Evolutionary conservation across 1,140 invertebrate genomes (phyloP), one percentile per base, ranked within the genome.

Genomic region (Drosophila takahashii): DNA sequence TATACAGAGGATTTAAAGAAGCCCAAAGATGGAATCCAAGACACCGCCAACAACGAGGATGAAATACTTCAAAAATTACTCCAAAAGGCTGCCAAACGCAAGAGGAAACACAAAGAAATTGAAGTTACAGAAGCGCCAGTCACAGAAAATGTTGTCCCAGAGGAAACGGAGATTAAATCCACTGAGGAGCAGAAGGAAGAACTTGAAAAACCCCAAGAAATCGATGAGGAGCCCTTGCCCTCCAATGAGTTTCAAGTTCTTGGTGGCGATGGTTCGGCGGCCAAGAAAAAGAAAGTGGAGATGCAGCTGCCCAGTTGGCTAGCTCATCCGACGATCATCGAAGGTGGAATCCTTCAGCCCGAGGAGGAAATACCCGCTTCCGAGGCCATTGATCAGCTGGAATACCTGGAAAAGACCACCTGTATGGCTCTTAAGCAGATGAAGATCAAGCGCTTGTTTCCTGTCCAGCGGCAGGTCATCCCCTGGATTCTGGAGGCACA

Each of bases 231-330:
- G 18, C 39, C 48, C 22, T 42, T 52, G 18, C 39, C 48, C 22
- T 42, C 84, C 6, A 48, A 58, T 54, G 77, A 93, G 47, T 94
- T 93, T 64, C 93, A 94, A 90, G 92, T 94, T 27, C 79, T 94
- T 36, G 94, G 94, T 4, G 90, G 69, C 16, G 92, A 92, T 81
- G 93, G 92, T 16, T 91, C 92, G 60, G 92, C 92, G 32, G 92
- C 92, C 34, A 94, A 93, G 71, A 75, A 80, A 0, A 92, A 92
- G 61, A 93, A 93, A 93, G 95, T 96, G 8, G 94, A 95, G 85
- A 94, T 96, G 91, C 94, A 96, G 16, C 92, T 99, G 45, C 98
- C 98, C 18, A 93, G 96, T 70, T 99, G 98, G 98, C 91, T 99
- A 32, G 94, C 95, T 1, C 94, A 97, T 92, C 97, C 98, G 8